These are phyloP conservation scores for Callionymus lyra DNA, from an alignment of 2,113 vertebrate genomes.

Conservation along the genomic window DNA sequence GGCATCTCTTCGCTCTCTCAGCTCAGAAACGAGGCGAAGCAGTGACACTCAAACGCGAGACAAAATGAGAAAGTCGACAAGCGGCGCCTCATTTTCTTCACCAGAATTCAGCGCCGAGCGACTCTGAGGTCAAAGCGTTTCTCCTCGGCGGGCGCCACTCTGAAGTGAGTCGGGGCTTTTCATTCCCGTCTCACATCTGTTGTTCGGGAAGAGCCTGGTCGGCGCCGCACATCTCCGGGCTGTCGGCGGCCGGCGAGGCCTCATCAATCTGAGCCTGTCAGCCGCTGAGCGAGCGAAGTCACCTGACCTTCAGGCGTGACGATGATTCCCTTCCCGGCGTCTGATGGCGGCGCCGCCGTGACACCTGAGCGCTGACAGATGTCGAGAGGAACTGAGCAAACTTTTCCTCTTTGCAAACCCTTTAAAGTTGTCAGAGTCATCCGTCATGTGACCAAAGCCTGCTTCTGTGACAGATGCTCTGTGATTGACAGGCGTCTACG, in stretches of 20 bases:
- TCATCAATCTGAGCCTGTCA: conserved; percentile 51
- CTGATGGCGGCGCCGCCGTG: too few species aligned
- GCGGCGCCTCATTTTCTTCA: conserved; percentile 7
- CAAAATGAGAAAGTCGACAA: conserved; percentile 28
- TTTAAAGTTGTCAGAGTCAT: too few species aligned
- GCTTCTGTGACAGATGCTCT: too few species aligned
- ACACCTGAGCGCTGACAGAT: too few species aligned
- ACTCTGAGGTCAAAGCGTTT: conserved; percentile 35
- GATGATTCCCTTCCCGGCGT: too few species aligned
- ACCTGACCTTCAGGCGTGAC: conserved; percentile 33
- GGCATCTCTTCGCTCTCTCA: too few species aligned
- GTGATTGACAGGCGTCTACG: too few species aligned
- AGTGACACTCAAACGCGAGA: conserved; percentile 6
- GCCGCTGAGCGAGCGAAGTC: conserved; percentile 51
- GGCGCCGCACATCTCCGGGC: conserved; percentile 42
- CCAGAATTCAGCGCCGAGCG: conserved; percentile 11
- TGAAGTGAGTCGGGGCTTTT: conserved; percentile 17
- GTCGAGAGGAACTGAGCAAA: too few species aligned
- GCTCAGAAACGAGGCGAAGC: too few species aligned
- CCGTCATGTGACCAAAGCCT: too few species aligned
- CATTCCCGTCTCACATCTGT: conserved; percentile 20
- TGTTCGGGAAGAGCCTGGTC: conserved; percentile 36
- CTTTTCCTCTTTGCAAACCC: too few species aligned
- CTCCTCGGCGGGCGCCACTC: background rate
- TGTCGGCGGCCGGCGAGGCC: conserved; percentile 39